Percentiles rank a stretch among this genome's conserved stretches.
These are phyloP conservation scores for Zophobas morio DNA, from an alignment of 1,140 invertebrate genomes.

Conservation along the genomic window DNA sequence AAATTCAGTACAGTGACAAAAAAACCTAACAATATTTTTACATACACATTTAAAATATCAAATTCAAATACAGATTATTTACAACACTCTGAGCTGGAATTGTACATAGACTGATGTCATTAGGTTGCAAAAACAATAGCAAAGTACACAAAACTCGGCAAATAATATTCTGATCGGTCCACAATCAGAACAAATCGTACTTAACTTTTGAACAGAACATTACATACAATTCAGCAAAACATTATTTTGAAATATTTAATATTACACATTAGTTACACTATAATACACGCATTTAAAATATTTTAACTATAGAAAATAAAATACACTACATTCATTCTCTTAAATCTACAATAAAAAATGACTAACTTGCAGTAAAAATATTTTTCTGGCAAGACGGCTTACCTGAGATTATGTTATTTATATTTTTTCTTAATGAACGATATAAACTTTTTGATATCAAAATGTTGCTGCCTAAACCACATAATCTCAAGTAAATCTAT, in stretches of 20 bases:
- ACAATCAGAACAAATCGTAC: no score
- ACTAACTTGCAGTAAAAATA: conserved; percentile 32
- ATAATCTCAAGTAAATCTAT: conserved; percentile 27
- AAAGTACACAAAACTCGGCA: not conserved
- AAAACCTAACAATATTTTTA: not conserved
- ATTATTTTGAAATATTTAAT: conserved; percentile 24
- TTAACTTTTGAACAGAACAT: conserved; percentile 1
- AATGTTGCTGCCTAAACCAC: conserved; percentile 1
- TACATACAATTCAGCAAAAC: conserved; percentile 19
- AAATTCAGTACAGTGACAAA: conserved; percentile 11
- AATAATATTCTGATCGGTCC: not conserved
- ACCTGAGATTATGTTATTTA: conserved; percentile 21
- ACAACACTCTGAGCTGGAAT: conserved; percentile 10
- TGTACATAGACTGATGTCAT: not conserved
- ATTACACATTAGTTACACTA: conserved; percentile 39
- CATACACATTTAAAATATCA: conserved; percentile 34
- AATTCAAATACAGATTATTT: conserved; percentile 24
- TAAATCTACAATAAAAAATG: conserved; percentile 35
- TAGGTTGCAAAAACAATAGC: not conserved
- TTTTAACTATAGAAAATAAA: conserved; percentile 32
- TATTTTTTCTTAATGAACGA: not conserved
- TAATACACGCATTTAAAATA: conserved; percentile 39
- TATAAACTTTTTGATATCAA: not conserved
- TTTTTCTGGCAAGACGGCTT: conserved; percentile 17
- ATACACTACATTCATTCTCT: conserved; percentile 31